Percentiles rank a stretch among this genome's conserved stretches.
Evolutionary conservation across 2,797 vertebrate genomes (phyloP).

Genomic region (Crenichthys baileyi): DNA sequence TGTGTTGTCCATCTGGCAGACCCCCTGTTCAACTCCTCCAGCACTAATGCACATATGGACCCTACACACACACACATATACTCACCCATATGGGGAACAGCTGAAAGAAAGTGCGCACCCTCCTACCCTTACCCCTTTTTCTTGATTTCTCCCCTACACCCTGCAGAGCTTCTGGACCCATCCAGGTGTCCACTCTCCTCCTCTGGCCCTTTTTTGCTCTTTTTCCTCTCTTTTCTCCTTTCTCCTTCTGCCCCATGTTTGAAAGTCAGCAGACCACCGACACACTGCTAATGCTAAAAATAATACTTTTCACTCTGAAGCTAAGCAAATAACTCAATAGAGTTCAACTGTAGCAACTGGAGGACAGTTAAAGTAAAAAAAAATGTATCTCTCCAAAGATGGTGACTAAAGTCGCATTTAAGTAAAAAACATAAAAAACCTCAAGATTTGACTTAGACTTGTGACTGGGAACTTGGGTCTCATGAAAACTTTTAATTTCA

Average conservation of each 20-base stretch:
- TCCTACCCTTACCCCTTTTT: slow-evolving; percentile 39
- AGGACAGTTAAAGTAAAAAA: neutral
- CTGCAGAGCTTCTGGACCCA: slow-evolving; percentile 67
- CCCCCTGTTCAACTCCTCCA: slow-evolving; percentile 78
- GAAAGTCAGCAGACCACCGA: slow-evolving; percentile 34
- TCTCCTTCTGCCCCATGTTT: slow-evolving; percentile 18
- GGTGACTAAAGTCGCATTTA: neutral
- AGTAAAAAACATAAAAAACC: neutral
- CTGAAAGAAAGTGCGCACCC: slow-evolving; percentile 67
- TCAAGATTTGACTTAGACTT: neutral
- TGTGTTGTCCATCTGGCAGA: slow-evolving; percentile 74
- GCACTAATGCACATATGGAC: slow-evolving; percentile 76
- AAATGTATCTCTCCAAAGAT: neutral
- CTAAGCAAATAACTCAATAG: neutral
- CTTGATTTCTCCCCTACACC: slow-evolving; percentile 55
- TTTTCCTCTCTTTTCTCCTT: slow-evolving; percentile 17
- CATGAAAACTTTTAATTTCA: neutral
- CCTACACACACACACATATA: slow-evolving; percentile 43
- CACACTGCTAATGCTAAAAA: slow-evolving; percentile 26
- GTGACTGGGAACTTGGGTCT: too few relatives aligned
- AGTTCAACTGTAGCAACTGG: neutral
- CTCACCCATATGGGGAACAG: slow-evolving; percentile 67
- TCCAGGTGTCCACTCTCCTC: slow-evolving; percentile 75
- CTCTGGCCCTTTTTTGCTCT: slow-evolving; percentile 33
- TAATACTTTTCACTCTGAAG: neutral